Base-by-base conservation (phyloP, 2,888 invertebrate genomes). In the Rotaria sp. region DNA sequence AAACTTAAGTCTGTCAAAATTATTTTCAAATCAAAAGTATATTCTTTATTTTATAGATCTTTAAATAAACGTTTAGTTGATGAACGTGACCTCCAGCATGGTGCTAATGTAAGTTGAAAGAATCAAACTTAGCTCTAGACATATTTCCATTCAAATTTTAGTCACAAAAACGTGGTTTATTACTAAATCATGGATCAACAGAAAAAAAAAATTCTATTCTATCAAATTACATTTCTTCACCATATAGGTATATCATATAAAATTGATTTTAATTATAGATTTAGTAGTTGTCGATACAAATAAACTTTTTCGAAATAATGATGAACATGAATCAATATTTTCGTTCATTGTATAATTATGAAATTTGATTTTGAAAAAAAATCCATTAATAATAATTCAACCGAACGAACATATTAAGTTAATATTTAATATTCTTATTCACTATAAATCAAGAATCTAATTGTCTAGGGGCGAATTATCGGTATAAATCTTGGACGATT, bases 41-140 rank as follows among this genome's bases (percentile, higher is more conserved):
- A 57, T 8, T 80, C 87, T 84, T 84, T 59, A 67, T 45, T 84
- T 87, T 88, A 21, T 88, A 92, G 92, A 87, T 89, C 90, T 86
- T 89, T 92, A 87, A 92, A 92, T 89, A 90, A 90, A 87, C 89
- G 90, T 86, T 88, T 92, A n/a, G 89, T 90, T 86, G 92, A 92
- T 88, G 92, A 92, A 87, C 90, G 90, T 86, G 92, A 92, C 87
- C 91, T 91, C 88, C 89, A 90, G 10, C 45, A 80, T 1, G n/a
- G 15, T 45, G 45, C 45, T 45, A 80, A 45, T 11, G 80, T 80
- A 45, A 45, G 41, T 15, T 26, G 2, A 30, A 1, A n/a, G 2
- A 2, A 59, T 26, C 2, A 8, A 26, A 55, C 26, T 2, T 7
- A 24, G 24, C 2, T 24, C 4, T 7, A 52, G 5, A 26, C 13